Conservation (phyloP, 2,113 vertebrate species). For the Tachysurus vachellii region DNA sequence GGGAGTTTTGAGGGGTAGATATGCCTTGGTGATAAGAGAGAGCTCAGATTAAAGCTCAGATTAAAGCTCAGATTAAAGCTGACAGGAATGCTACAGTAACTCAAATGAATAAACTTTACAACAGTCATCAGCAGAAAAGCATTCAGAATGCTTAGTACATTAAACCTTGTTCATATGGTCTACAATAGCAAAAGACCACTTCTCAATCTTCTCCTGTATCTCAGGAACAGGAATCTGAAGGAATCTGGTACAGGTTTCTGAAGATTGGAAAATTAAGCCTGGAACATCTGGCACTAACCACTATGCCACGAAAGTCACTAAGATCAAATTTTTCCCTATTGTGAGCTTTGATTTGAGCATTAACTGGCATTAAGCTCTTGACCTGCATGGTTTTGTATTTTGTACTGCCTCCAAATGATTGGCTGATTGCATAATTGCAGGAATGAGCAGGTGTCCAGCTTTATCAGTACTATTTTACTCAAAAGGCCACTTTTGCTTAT, state of each 20-base stretch:
- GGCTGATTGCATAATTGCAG: constrained; percentile 5
- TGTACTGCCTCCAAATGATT: background rate
- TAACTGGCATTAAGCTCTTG: background rate
- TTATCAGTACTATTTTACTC: background rate
- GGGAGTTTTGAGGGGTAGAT: background rate
- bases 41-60: background rate
- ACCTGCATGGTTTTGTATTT: background rate
- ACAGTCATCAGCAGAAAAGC: background rate
- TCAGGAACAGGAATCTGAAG: background rate
- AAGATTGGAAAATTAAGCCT: background rate
- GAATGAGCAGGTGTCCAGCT: background rate
- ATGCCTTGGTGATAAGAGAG: background rate
- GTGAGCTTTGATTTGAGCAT: background rate
- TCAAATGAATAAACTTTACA: background rate
- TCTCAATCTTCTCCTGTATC: background rate
- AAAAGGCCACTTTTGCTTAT: background rate
- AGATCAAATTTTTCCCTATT: background rate
- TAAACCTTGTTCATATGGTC: background rate
- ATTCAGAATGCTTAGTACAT: background rate
- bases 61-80: background rate
- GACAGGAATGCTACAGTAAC: background rate
- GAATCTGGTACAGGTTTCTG: background rate
- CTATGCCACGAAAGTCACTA: background rate
- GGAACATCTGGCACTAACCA: background rate
- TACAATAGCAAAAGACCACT: background rate